Percentiles rank a stretch among this genome's conserved stretches.
Evolutionary conservation across 2,113 vertebrate species (phyloP).

Genomic region (Saimiri boliviensis): DNA sequence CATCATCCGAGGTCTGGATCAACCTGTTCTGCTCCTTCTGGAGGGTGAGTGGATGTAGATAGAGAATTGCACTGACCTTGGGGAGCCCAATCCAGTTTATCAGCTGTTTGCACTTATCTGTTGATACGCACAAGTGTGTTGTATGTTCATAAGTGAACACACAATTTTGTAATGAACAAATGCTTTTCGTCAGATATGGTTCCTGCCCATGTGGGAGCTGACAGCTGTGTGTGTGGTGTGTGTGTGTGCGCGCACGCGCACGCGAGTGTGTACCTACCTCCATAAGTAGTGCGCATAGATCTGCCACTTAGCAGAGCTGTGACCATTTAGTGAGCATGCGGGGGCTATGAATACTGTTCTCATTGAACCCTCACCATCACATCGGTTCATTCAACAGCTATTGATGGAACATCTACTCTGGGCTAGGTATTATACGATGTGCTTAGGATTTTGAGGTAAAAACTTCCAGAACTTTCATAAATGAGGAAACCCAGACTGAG

Average conservation of each 20-base stretch:
- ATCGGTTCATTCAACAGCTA: not conserved
- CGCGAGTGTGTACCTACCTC: not conserved
- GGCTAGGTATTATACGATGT: not conserved
- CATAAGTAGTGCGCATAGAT: not conserved
- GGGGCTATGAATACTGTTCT: not conserved
- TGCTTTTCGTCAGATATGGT: not conserved
- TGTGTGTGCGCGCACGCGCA: rapidly evolving
- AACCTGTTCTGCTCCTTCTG: rapidly evolving
- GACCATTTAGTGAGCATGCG: not conserved
- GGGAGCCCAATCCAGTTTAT: not conserved
- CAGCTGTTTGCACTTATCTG: not conserved
- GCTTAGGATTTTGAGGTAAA: not conserved
- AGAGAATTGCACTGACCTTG: not conserved
- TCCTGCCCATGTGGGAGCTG: not conserved
- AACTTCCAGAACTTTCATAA: slow-evolving; percentile 25
- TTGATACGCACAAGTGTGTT: not conserved
- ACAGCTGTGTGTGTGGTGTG: not conserved
- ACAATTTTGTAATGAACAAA: not conserved
- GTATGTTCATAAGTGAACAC: not conserved
- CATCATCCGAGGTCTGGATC: not conserved
- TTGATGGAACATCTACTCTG: not conserved
- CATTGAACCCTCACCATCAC: not conserved
- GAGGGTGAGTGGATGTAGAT: not conserved
- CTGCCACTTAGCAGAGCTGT: not conserved
- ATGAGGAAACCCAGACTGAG: not conserved